A percentile compares a stretch with the other conserved stretches of the same genome.
These are phyloP conservation scores for Nyctibius grandis DNA, from an alignment of 2,797 vertebrate genomes.

Conservation along the genomic window DNA sequence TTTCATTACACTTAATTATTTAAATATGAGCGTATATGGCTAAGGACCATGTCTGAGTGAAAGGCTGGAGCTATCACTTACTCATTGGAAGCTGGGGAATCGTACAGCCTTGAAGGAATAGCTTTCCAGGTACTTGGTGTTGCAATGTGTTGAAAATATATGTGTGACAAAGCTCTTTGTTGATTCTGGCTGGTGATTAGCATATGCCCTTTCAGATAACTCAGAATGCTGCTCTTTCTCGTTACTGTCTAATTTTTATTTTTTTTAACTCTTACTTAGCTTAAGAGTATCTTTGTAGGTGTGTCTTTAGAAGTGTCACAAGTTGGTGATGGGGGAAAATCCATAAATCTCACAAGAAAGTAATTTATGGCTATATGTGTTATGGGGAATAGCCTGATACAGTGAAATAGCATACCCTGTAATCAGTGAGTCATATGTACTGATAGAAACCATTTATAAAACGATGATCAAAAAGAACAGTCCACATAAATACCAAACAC, in stretches of 20 bases:
- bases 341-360: background rate
- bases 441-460: background rate
- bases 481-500: background rate
- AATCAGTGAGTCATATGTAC: background rate
- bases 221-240: background rate
- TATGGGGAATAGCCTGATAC: background rate
- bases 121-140: background rate
- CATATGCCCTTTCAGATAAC: background rate
- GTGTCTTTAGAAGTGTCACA: background rate
- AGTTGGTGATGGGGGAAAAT: background rate
- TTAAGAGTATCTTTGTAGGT: background rate
- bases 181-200: background rate
- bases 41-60: background rate
- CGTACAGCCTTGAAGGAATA: background rate
- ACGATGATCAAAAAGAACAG: background rate
- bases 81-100: background rate
- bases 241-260: background rate
- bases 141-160: background rate
- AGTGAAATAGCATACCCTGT: background rate
- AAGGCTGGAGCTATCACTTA: background rate
- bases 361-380: background rate
- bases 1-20: background rate
- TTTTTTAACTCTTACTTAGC: background rate
- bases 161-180: background rate
- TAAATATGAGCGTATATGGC: background rate